Conservation (phyloP, 2,797 vertebrate genomes). For the Microcaecilia unicolor region DNA sequence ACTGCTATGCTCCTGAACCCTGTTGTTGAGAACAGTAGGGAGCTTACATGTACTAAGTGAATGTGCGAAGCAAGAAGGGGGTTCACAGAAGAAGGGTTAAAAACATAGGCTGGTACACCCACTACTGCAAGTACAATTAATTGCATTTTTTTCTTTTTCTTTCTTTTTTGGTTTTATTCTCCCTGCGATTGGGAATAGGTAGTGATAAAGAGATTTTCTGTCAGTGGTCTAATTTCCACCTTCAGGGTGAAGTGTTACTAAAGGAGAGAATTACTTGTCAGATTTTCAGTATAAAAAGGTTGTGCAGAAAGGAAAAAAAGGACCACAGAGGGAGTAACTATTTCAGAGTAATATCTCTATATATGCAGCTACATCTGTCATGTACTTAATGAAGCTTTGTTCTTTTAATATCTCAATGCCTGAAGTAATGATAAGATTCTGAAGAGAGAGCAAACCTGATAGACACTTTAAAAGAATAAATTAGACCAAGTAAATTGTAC, state of each 20-base stretch:
- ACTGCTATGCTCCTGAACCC: background rate
- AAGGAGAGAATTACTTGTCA: background rate
- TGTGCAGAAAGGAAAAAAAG: background rate
- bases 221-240: conserved; percentile 6
- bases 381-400: background rate
- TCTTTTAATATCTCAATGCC: background rate
- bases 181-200: background rate
- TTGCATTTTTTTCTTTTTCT: background rate
- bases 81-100: background rate
- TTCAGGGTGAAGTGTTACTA: background rate
- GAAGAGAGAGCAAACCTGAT: background rate
- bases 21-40: background rate
- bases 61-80: too few species aligned
- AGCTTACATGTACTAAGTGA: background rate
- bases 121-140: background rate
- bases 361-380: background rate
- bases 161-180: too few species aligned
- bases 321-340: background rate
- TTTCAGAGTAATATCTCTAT: background rate
- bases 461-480: background rate
- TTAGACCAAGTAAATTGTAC: background rate
- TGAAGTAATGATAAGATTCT: background rate
- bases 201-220: conserved; percentile 3
- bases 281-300: background rate
- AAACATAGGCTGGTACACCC: background rate